Conservation (phyloP, 2,888 invertebrate genomes). For the Rapana venosa region DNA sequence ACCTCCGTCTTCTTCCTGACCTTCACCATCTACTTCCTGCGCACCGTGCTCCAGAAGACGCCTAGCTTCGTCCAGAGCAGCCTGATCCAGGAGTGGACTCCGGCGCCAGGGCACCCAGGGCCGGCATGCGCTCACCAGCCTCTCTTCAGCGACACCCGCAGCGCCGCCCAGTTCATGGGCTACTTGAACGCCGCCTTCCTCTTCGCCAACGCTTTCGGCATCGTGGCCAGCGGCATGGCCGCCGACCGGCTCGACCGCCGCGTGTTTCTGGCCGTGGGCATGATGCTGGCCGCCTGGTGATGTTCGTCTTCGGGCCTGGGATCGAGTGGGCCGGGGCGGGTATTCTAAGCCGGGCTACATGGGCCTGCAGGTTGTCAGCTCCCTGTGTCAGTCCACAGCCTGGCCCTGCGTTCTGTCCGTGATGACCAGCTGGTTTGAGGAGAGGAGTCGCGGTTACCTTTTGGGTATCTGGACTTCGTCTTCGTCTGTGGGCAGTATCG, state of each 20-base stretch:
- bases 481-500: constrained; percentile 80
- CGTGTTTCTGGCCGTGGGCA: neutral
- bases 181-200: constrained; percentile 76
- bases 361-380: constrained; percentile 78
- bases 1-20: constrained; percentile 6
- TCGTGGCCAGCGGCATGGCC: constrained; percentile 79
- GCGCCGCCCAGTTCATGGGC: constrained; percentile 74
- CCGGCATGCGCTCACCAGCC: neutral
- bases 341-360: constrained; percentile 79
- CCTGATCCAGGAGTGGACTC: constrained; percentile 24
- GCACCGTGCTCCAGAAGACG: neutral
- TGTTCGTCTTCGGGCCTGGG: constrained; percentile 79
- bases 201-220: constrained; percentile 76
- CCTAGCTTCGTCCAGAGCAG: constrained; percentile 17
- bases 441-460: constrained; percentile 79
- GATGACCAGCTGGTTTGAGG: constrained; percentile 81
- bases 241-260: constrained; percentile 76
- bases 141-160: constrained; percentile 40
- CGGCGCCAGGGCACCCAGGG: neutral
- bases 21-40: constrained; percentile 2
- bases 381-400: constrained; percentile 79
- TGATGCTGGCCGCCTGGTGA: constrained; percentile 54
- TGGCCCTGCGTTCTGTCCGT: constrained; percentile 80
- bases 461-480: constrained; percentile 80
- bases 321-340: constrained; percentile 78